Evolutionary conservation across 2,797 vertebrate genomes (phyloP).

Genomic region (Stomatorhinus walkeri): DNA sequence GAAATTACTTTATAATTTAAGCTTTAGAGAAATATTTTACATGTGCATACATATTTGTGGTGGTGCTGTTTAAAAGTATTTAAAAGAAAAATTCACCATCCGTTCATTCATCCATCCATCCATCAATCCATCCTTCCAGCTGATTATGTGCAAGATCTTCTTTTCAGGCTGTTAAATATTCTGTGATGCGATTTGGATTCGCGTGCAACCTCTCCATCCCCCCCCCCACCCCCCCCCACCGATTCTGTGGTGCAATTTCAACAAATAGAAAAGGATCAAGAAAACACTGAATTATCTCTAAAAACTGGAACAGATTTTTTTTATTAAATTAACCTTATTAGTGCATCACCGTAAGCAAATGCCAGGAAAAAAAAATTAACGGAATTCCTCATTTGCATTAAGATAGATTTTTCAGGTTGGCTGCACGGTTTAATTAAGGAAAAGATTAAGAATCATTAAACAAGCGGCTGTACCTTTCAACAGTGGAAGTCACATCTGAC

Average conservation of each 20-base stretch:
- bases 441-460: slow-evolving; percentile 99
- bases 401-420: slow-evolving; percentile 99
- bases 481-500: slow-evolving; percentile 98
- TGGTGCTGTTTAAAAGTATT: neutral
- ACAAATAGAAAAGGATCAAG: slow-evolving; percentile 83
- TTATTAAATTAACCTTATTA: slow-evolving; percentile 99
- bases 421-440: slow-evolving; percentile 99
- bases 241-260: slow-evolving; percentile 58
- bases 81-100: neutral
- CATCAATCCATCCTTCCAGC: neutral
- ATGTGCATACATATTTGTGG: neutral
- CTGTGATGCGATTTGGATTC: slow-evolving; percentile 40
- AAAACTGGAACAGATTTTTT: slow-evolving; percentile 95
- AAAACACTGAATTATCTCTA: slow-evolving; percentile 98
- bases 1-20: neutral
- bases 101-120: neutral
- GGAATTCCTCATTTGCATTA: slow-evolving; percentile 98
- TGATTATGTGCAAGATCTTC: slow-evolving; percentile 45
- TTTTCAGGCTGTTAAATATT: slow-evolving; percentile 50
- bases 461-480: slow-evolving; percentile 99
- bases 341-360: slow-evolving; percentile 99
- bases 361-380: slow-evolving; percentile 55
- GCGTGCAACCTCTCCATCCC: neutral
- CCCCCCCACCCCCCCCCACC: no score
- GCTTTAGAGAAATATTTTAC: neutral